A percentile compares a stretch with the other conserved stretches of the same genome.
Evolutionary conservation across 2,113 vertebrate species (phyloP).

Genomic region (Harpagus bidentatus): DNA sequence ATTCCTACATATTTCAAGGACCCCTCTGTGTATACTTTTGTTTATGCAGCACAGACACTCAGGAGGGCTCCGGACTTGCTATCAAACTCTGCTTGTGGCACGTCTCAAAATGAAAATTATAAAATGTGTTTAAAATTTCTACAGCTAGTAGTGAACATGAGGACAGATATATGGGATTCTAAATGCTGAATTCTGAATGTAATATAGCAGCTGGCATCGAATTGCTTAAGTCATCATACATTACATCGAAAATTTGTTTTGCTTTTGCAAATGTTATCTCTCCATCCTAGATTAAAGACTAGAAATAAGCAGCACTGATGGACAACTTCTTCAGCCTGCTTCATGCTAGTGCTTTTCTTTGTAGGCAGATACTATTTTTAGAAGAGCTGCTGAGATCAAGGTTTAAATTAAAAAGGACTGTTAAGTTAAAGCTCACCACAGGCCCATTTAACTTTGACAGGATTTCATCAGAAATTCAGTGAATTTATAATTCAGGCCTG

Average conservation of each 20-base stretch:
- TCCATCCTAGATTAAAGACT: not conserved
- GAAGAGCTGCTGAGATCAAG: not conserved
- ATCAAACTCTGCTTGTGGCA: not conserved
- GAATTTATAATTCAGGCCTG: not conserved
- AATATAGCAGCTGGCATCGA: not conserved
- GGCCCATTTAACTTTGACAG: not conserved
- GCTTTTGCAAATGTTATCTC: not conserved
- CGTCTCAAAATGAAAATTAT: not conserved
- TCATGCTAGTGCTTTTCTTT: not conserved
- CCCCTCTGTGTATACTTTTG: not conserved
- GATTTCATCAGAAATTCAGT: not conserved
- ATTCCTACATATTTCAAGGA: not conserved
- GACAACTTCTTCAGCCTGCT: not conserved
- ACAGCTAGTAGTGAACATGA: not conserved
- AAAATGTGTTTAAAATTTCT: not conserved
- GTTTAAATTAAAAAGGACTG: not conserved
- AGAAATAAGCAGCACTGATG: not conserved
- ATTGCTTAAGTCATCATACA: not conserved
- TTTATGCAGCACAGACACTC: not conserved
- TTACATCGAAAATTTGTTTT: not conserved
- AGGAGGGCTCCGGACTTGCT: not conserved
- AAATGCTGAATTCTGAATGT: not conserved
- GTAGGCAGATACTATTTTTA: not conserved
- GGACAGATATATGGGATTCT: not conserved
- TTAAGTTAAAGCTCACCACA: not conserved